A percentile compares a stretch with the other conserved stretches of the same genome.
Evolutionary conservation across 2,888 invertebrate genomes (phyloP).

Genomic region (Calameuta pallipes): DNA sequence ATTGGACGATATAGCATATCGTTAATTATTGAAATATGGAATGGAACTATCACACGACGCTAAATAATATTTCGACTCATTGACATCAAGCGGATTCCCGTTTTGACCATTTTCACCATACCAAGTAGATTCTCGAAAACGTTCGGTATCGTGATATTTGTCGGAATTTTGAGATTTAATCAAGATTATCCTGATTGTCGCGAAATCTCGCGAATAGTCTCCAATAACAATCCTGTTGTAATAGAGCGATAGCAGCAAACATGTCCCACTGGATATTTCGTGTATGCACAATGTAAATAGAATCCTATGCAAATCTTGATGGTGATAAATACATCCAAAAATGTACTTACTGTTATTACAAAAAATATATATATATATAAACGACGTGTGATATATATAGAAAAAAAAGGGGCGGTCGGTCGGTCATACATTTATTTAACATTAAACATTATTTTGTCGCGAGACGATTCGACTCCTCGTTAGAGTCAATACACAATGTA

Average conservation of each 20-base stretch:
- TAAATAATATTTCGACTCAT: not conserved
- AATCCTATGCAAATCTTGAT: conserved; percentile 32
- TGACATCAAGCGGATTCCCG: not conserved
- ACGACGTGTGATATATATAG: not conserved
- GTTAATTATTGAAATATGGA: not conserved
- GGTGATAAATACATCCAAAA: conserved; percentile 13
- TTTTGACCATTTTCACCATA: not conserved
- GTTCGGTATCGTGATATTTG: not conserved
- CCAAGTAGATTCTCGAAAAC: not conserved
- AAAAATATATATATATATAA: not conserved
- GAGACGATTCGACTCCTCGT: not conserved
- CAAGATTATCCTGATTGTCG: not conserved
- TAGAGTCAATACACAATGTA: not conserved
- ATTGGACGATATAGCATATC: not conserved
- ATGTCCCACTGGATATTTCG: conserved; percentile 36
- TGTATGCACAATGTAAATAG: conserved; percentile 59
- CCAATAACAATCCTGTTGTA: conserved; percentile 24
- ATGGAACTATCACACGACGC: not conserved
- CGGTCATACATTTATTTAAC: not conserved
- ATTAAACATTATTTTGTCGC: not conserved
- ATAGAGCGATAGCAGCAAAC: conserved; percentile 36
- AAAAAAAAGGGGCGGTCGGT: not conserved
- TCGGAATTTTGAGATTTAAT: not conserved
- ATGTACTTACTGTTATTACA: not conserved
- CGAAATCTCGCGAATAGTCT: not conserved